A percentile compares a stretch with the other conserved stretches of the same genome.
phyloP scores from a whole-genome alignment of 2,113 vertebrate genomes.

The Apaloderma vittatum region DNA sequence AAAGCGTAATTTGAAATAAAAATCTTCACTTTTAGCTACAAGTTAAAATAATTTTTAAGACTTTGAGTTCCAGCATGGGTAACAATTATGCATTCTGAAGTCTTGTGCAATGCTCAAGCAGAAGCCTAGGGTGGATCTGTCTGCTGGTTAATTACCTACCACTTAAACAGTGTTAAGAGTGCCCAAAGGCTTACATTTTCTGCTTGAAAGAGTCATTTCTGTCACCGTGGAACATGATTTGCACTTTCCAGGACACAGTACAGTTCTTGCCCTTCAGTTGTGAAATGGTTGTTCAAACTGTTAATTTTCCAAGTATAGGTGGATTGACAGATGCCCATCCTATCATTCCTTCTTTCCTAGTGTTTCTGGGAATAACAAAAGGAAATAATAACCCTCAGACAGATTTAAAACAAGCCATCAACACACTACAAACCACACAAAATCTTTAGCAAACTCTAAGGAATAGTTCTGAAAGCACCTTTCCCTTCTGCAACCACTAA shows the following conservation, averaged over 20 bases:
- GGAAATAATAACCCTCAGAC: background rate
- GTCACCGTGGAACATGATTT: background rate
- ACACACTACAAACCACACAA: background rate
- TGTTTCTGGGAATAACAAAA: background rate
- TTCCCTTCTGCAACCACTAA: background rate
- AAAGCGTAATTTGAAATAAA: background rate
- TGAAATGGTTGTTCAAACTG: background rate
- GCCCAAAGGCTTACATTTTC: background rate
- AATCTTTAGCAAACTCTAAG: background rate
- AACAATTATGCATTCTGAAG: background rate
- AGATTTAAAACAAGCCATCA: background rate
- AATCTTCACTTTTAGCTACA: background rate
- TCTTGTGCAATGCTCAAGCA: background rate
- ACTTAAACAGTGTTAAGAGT: background rate
- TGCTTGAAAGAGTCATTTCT: background rate
- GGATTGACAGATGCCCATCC: background rate
- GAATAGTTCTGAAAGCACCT: background rate
- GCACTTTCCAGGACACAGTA: background rate
- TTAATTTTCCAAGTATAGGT: background rate
- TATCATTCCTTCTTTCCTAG: background rate
- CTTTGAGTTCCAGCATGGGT: background rate
- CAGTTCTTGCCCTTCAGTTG: background rate
- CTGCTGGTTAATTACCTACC: background rate
- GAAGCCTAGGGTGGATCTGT: background rate
- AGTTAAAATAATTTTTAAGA: background rate